These are phyloP conservation scores for Amblyjoppa proteus DNA, from an alignment of 2,888 invertebrate species.

Conservation along the genomic window DNA sequence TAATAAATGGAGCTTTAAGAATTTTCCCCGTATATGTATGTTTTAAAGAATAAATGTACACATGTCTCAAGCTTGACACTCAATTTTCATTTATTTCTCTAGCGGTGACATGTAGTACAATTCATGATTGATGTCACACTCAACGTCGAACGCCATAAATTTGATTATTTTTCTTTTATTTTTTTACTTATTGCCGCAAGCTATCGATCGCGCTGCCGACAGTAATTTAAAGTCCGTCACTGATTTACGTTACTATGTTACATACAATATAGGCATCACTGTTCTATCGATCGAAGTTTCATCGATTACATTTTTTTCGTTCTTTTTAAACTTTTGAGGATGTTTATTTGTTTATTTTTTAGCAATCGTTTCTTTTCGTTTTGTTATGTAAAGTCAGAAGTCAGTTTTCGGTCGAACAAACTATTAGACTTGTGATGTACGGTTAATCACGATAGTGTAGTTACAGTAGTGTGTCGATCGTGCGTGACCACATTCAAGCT, in stretches of 20 bases:
- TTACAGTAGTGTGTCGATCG: too few relatives aligned
- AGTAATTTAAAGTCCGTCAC: conserved; percentile 53
- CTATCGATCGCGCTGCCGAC: conserved; percentile 36
- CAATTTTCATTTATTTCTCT: conserved; percentile 12
- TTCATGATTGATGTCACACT: conserved; percentile 54
- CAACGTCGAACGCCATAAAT: conserved; percentile 57
- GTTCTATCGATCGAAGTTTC: conserved; percentile 53
- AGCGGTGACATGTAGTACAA: conserved; percentile 45
- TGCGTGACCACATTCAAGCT: too few relatives aligned
- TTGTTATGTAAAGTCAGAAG: conserved; percentile 72
- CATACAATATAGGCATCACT: conserved; percentile 61
- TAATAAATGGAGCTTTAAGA: conserved; percentile 37
- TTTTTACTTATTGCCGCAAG: conserved; percentile 24
- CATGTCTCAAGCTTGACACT: conserved; percentile 38
- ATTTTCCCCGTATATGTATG: not conserved
- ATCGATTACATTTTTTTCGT: not conserved
- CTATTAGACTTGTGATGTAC: conserved; percentile 65
- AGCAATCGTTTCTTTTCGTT: conserved; percentile 33
- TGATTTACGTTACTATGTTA: conserved; percentile 47
- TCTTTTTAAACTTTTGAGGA: not conserved
- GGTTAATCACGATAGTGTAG: conserved; percentile 57
- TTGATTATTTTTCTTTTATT: conserved; percentile 2
- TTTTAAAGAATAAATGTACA: conserved; percentile 45
- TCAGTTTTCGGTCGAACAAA: conserved; percentile 72
- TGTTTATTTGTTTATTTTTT: conserved; percentile 43